Evolutionary conservation across 2,113 vertebrate genomes (phyloP).

Genomic region (Ceyx cyanopectus): DNA sequence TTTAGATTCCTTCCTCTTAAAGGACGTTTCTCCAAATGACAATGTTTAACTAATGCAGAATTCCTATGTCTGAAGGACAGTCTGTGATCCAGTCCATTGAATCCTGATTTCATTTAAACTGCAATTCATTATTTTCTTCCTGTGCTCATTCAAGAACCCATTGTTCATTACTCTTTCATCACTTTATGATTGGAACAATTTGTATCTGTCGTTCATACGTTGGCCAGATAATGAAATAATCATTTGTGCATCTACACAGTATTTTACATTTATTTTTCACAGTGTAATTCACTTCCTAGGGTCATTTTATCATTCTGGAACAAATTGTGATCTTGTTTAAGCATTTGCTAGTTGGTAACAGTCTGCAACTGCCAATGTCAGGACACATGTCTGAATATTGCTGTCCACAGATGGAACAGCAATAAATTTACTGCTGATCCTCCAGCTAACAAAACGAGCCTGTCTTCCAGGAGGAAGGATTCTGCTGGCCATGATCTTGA

Average conservation of each 20-base stretch:
- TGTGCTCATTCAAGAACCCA: slow-evolving; percentile 76
- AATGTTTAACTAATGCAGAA: slow-evolving; percentile 64
- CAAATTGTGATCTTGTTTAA: slow-evolving; percentile 66
- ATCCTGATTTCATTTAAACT: slow-evolving; percentile 79
- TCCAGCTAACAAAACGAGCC: not conserved
- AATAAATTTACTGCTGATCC: not conserved
- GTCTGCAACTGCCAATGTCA: slow-evolving; percentile 22
- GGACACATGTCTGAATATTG: not conserved
- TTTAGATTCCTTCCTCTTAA: slow-evolving; percentile 52
- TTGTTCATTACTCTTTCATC: slow-evolving; percentile 84
- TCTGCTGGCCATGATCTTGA: not conserved
- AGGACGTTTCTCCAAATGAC: slow-evolving; percentile 46
- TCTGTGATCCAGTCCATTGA: slow-evolving; percentile 76
- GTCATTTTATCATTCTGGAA: slow-evolving; percentile 76
- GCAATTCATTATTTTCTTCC: slow-evolving; percentile 83
- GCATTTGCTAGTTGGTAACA: slow-evolving; percentile 25
- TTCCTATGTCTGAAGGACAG: slow-evolving; percentile 74
- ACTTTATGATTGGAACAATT: slow-evolving; percentile 80
- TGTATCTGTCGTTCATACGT: slow-evolving; percentile 81
- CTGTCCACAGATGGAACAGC: not conserved
- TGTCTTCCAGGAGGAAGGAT: not conserved
- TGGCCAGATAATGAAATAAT: slow-evolving; percentile 84
- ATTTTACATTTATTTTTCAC: slow-evolving; percentile 78
- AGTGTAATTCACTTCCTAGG: slow-evolving; percentile 71
- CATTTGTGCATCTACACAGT: slow-evolving; percentile 78